These are phyloP conservation scores for Neoaliturus tenellus DNA, from an alignment of 2,888 invertebrate genomes.

Conservation along the genomic window DNA sequence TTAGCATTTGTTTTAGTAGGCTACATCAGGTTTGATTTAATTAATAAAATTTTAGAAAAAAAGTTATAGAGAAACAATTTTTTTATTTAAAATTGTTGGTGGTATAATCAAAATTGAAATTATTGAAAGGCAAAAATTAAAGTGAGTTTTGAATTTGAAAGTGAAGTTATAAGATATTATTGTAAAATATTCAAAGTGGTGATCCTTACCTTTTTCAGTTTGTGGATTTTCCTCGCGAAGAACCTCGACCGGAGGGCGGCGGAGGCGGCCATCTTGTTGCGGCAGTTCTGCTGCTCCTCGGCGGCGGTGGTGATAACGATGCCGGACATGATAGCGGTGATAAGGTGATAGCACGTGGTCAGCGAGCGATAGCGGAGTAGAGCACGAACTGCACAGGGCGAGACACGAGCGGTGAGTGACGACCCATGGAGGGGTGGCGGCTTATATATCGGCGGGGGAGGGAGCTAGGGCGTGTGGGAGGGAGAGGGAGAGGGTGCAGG, in stretches of 20 bases:
- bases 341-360: neutral
- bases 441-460: slow-evolving; percentile 47
- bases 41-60: too few species aligned
- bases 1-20: too few species aligned
- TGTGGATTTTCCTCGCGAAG: slow-evolving; percentile 66
- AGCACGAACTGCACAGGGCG: slow-evolving; percentile 16
- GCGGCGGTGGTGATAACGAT: slow-evolving; percentile 12
- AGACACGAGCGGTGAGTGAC: slow-evolving; percentile 46
- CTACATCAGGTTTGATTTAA: too few species aligned
- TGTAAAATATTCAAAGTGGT: neutral
- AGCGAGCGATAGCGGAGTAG: neutral
- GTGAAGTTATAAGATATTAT: too few species aligned
- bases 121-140: too few species aligned
- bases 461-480: slow-evolving; percentile 53
- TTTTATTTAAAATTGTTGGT: too few species aligned
- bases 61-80: too few species aligned
- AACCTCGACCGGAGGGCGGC: slow-evolving; percentile 59
- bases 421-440: slow-evolving; percentile 37
- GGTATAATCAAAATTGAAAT: too few species aligned
- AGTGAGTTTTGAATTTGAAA: too few species aligned
- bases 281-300: slow-evolving; percentile 61
- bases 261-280: slow-evolving; percentile 59
- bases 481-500: slow-evolving; percentile 39
- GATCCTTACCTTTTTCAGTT: slow-evolving; percentile 67
- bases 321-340: slow-evolving; percentile 32